Evolutionary conservation across 2,797 vertebrate species (phyloP).

Genomic region (Amblyopsis hoosieri): DNA sequence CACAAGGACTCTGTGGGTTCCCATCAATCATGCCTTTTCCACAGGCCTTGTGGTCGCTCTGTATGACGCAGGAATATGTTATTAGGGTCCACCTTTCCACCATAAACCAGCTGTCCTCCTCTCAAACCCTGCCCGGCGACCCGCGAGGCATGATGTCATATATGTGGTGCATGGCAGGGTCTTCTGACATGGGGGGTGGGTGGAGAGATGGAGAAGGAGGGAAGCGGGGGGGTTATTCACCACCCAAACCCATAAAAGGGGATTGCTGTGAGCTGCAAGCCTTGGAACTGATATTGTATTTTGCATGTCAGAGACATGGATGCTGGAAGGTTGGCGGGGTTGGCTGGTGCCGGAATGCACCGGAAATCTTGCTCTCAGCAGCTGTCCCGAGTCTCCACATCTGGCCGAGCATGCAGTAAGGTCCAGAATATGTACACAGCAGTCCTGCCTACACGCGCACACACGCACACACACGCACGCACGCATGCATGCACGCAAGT

Average conservation of each 20-base stretch:
- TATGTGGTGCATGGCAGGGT: conserved; percentile 33
- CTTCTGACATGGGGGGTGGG: conserved; percentile 30
- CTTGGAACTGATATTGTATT: conserved; percentile 18
- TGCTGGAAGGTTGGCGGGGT: conserved; percentile 8
- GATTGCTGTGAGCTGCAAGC: neutral
- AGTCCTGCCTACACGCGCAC: conserved; percentile 32
- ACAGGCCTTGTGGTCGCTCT: conserved; percentile 49
- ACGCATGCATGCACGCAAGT: conserved; percentile 13
- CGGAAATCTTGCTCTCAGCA: conserved; percentile 39
- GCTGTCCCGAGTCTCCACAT: conserved; percentile 45
- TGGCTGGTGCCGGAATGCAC: conserved; percentile 25
- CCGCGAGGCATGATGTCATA: conserved; percentile 63
- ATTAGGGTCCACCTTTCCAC: conserved; percentile 67
- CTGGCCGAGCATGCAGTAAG: conserved; percentile 47
- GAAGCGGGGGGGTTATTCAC: conserved; percentile 11
- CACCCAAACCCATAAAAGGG: conserved; percentile 20
- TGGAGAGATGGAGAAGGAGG: neutral
- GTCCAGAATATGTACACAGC: conserved; percentile 44
- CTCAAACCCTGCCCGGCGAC: conserved; percentile 30
- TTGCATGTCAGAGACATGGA: conserved; percentile 8
- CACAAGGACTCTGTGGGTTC: conserved; percentile 51
- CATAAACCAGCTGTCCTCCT: conserved; percentile 59
- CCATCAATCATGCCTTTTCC: conserved; percentile 33
- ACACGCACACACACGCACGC: neutral
- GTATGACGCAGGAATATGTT: conserved; percentile 57